phyloP scores from a whole-genome alignment of 2,113 vertebrate species.

The Periophthalmus modestus region DNA sequence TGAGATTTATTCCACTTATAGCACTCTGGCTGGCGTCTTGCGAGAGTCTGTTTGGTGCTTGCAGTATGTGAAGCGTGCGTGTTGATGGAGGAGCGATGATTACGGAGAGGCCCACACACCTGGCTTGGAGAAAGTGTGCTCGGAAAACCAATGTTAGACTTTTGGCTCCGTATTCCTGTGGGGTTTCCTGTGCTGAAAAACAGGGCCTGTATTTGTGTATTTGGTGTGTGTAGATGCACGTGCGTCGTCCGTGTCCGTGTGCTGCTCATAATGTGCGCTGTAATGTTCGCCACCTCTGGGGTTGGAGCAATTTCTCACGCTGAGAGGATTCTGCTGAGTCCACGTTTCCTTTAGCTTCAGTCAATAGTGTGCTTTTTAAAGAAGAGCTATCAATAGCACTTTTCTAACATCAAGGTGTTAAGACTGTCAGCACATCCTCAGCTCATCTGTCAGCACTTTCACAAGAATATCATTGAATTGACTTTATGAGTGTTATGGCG shows the following conservation, averaged over 20 bases:
- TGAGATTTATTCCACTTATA: not conserved
- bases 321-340: slow-evolving; percentile 69
- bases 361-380: slow-evolving; percentile 58
- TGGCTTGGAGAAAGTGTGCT: slow-evolving; percentile 57
- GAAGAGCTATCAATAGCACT: slow-evolving; percentile 70
- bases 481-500: slow-evolving; percentile 48
- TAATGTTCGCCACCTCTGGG: slow-evolving; percentile 22
- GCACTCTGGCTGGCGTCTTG: slow-evolving; percentile 7
- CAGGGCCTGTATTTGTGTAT: slow-evolving; percentile 17
- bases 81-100: slow-evolving; percentile 2
- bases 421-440: slow-evolving; percentile 60
- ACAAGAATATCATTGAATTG: slow-evolving; percentile 51
- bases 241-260: not conserved
- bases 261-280: slow-evolving; percentile 2
- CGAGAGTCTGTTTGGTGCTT: not conserved
- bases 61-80: not conserved
- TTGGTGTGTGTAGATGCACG: slow-evolving; percentile 9
- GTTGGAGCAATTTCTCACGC: slow-evolving; percentile 54
- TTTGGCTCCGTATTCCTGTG: slow-evolving; percentile 57
- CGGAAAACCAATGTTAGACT: slow-evolving; percentile 41
- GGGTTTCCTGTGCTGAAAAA: slow-evolving; percentile 67
- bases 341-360: slow-evolving; percentile 61
- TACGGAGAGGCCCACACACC: slow-evolving; percentile 15
- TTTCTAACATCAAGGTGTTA: slow-evolving; percentile 52
- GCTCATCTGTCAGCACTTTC: slow-evolving; percentile 60